These are phyloP conservation scores for Orthonychiurus folsomi DNA, from an alignment of 2,888 invertebrate species.

Conservation along the genomic window DNA sequence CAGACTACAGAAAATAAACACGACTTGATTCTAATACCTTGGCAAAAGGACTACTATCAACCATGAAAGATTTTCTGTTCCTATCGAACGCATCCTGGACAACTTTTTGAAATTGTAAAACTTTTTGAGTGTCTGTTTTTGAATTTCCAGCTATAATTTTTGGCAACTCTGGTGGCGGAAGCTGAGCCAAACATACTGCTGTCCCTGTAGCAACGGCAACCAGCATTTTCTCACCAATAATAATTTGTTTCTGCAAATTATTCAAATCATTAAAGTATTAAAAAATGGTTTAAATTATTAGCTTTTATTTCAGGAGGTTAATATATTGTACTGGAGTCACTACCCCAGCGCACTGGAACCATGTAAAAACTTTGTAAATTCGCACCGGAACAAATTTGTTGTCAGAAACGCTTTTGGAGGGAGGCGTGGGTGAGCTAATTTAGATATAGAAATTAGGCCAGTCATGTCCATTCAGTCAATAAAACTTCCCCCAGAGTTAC, in stretches of 20 bases:
- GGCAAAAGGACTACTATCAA: slow-evolving; percentile 45
- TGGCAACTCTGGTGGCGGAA: slow-evolving; percentile 67
- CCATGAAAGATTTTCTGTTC: slow-evolving; percentile 61
- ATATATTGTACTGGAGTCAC: background rate
- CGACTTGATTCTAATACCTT: slow-evolving; percentile 44
- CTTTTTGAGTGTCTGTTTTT: slow-evolving; percentile 56
- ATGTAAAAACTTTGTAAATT: no score
- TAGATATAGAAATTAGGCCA: slow-evolving; percentile 2
- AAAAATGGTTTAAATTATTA: background rate
- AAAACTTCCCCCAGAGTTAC: no score
- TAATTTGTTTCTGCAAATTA: slow-evolving; percentile 55
- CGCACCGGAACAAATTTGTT: no score
- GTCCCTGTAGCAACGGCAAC: slow-evolving; percentile 83
- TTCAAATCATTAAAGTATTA: background rate
- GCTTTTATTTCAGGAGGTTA: background rate
- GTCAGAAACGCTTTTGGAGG: no score
- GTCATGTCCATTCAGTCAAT: background rate
- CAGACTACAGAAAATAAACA: background rate
- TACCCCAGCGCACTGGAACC: no score
- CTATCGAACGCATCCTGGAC: slow-evolving; percentile 60
- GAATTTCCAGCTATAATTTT: slow-evolving; percentile 59
- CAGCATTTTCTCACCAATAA: slow-evolving; percentile 78
- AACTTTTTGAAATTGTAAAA: slow-evolving; percentile 60
- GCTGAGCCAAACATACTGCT: slow-evolving; percentile 64
- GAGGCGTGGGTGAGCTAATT: no score